These are phyloP conservation scores for Eidolon helvum DNA, from an alignment of 2,113 vertebrate genomes.

Conservation along the genomic window DNA sequence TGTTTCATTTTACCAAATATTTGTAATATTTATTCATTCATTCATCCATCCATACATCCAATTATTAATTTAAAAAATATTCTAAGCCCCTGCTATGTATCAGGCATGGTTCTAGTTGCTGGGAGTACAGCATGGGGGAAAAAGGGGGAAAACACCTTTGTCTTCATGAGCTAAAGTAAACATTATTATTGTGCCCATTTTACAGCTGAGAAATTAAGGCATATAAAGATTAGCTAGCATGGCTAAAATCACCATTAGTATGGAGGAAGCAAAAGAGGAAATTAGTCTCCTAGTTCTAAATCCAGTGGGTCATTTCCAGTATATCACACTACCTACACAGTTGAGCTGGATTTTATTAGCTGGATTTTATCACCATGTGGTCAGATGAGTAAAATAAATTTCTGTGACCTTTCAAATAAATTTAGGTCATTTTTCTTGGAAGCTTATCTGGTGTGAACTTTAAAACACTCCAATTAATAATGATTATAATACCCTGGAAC, in stretches of 20 bases:
- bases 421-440: slow-evolving; percentile 62
- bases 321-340: neutral
- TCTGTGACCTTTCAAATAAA: slow-evolving; percentile 68
- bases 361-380: neutral
- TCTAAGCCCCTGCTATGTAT: neutral
- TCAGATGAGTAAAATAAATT: slow-evolving; percentile 62
- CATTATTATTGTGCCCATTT: neutral
- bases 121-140: neutral
- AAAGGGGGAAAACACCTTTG: neutral
- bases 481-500: slow-evolving; percentile 28
- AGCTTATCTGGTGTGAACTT: slow-evolving; percentile 54
- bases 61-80: neutral
- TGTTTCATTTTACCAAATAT: neutral
- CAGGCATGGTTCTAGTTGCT: neutral
- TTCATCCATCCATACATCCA: neutral
- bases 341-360: slow-evolving; percentile 23
- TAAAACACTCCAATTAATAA: slow-evolving; percentile 68
- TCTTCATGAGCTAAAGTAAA: neutral
- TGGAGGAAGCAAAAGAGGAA: neutral
- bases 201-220: neutral
- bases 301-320: neutral
- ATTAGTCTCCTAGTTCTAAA: neutral
- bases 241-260: neutral
- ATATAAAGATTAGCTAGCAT: neutral
- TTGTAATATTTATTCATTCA: neutral